A percentile compares a stretch with the other conserved stretches of the same genome.
Conservation (phyloP, 1,140 invertebrate genomes). For the Caenorhabditis latens region DNA sequence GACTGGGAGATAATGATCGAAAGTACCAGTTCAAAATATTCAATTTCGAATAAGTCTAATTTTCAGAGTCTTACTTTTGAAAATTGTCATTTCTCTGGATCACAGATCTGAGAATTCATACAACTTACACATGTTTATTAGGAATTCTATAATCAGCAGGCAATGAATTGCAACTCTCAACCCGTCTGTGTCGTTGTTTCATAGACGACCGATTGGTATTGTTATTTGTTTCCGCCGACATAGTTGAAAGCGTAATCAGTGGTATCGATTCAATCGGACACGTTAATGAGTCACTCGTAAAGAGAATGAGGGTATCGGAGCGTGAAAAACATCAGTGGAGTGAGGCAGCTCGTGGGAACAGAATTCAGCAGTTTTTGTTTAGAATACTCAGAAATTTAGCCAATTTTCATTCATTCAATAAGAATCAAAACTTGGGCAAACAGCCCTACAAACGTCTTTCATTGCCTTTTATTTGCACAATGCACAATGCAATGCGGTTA, state of each 20-base stretch:
- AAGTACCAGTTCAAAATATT: too few species aligned
- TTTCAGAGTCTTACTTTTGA: too few species aligned
- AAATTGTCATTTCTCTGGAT: too few species aligned
- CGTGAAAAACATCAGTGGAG: neutral
- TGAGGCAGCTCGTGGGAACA: neutral
- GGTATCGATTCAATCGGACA: neutral
- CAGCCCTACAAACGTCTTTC: slow-evolving; percentile 14
- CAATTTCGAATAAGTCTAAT: too few species aligned
- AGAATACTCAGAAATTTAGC: neutral
- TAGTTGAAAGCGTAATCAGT: slow-evolving; percentile 21
- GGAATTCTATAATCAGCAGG: slow-evolving; percentile 48
- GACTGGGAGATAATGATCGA: too few species aligned
- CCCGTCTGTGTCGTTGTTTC: slow-evolving; percentile 14
- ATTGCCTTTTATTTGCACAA: slow-evolving; percentile 47
- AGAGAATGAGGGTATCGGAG: neutral
- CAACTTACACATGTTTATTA: slow-evolving; percentile 45
- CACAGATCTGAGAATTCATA: too few species aligned
- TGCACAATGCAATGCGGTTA: slow-evolving; percentile 15
- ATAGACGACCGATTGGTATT: slow-evolving; percentile 1
- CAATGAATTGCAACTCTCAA: slow-evolving; percentile 28
- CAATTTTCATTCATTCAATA: slow-evolving; percentile 50
- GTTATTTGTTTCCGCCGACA: slow-evolving; percentile 18
- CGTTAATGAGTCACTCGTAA: slow-evolving; percentile 38
- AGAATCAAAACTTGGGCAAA: slow-evolving; percentile 51
- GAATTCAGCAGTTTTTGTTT: neutral